Base-by-base conservation (phyloP, 2,797 vertebrate species). In the Coracias cyanogaster region DNA sequence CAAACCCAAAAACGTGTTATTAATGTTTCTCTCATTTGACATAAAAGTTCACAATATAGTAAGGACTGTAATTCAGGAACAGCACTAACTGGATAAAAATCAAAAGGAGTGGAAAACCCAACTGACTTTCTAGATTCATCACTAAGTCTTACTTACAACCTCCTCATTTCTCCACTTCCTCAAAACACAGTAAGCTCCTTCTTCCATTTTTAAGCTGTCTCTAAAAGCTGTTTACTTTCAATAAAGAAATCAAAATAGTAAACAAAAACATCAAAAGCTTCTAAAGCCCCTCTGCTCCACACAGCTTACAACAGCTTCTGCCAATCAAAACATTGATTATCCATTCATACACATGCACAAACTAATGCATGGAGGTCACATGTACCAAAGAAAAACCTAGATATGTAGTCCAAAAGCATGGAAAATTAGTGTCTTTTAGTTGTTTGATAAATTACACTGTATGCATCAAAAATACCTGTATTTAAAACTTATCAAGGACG, bases 291-390 rank as follows among this genome's bases (percentile, higher is more conserved):
- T 65, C 61, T 60, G 33, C 22, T 72, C 31, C 14, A 31, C 14
- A 28, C 7, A 10, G 28, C 17, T 77, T 73, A 19, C 6, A 58
- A 55, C 6, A 81, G 48, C 15, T 88, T 52, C 60, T 37, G 26
- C 41, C 52, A 45, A 33, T 41, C 61, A 81, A 39, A 49, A 39
- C 5, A 60, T 0, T 6, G 20, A 69, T 10, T 9, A 74, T 33
- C 25, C 55, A 15, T 33, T 81, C 72, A 64, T 19, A 78, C 1
- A 46, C 3, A 26, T 2, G 7, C 20, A 62, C 13, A 28, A 55
- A 61, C 20, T 41, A 39, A 83, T 14, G 22, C 13, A 55, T 0
- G 0, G 25, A 61, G n/a, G n/a, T 35, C 45, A 74, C 15, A 11
- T 5, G 7, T 16, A 61, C 21, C 29, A 35, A 37, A 37, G 12